A percentile compares a stretch with the other conserved stretches of the same genome.
These are phyloP conservation scores for Lasioglossum oenotherae DNA, from an alignment of 2,888 invertebrate species.

Conservation along the genomic window DNA sequence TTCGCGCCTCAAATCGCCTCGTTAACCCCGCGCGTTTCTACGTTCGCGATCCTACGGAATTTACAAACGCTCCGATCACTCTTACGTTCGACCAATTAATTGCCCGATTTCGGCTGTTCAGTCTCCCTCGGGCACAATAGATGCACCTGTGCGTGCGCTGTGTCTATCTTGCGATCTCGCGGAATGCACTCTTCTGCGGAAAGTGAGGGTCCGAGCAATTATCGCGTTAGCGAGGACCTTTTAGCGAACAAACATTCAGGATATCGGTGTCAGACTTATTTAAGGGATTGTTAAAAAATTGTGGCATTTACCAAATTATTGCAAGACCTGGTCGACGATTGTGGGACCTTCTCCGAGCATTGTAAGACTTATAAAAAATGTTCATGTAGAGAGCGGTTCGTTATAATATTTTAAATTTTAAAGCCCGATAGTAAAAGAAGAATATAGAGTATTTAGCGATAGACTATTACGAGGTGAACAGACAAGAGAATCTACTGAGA, in stretches of 20 bases:
- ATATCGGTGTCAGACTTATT: neutral
- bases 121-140: neutral
- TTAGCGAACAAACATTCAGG: neutral
- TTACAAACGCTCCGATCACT: neutral
- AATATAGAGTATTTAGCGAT: no score
- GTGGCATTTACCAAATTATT: neutral
- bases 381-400: no score
- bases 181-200: neutral
- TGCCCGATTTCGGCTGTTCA: neutral
- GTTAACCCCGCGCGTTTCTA: neutral
- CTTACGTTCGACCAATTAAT: neutral
- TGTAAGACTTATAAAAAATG: neutral
- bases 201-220: neutral
- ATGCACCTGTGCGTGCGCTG: neutral
- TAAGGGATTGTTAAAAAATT: neutral
- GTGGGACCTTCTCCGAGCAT: neutral
- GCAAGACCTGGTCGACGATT: neutral
- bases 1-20: conserved; percentile 9
- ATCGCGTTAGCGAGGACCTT: neutral
- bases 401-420: no score
- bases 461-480: no score
- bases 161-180: neutral
- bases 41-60: neutral
- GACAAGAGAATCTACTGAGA: no score
- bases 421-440: no score